These are phyloP conservation scores for Nasonia longicornis DNA, from an alignment of 1,140 invertebrate genomes.

Conservation along the genomic window DNA sequence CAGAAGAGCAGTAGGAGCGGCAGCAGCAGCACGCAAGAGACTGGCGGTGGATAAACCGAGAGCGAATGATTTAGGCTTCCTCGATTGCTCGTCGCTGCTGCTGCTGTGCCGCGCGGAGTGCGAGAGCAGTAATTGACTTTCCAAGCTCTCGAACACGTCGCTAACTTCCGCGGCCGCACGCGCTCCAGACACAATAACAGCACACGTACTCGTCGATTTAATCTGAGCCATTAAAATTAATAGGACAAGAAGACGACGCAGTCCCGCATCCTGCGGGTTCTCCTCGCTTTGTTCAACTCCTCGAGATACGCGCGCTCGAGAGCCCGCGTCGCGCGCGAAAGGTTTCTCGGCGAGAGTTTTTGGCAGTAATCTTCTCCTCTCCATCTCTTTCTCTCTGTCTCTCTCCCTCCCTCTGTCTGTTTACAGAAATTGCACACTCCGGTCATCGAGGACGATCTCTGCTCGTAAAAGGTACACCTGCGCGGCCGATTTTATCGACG, in stretches of 20 bases:
- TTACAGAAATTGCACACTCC: neutral
- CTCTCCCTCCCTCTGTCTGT: too few relatives aligned
- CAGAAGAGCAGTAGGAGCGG: neutral
- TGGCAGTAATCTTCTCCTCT: too few relatives aligned
- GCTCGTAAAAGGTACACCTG: constrained; percentile 30
- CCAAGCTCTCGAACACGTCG: constrained; percentile 16
- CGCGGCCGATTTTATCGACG: too few relatives aligned
- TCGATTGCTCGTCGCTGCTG: neutral
- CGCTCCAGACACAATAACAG: neutral
- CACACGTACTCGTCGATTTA: constrained; percentile 11
- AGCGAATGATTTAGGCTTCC: neutral
- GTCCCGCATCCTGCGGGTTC: neutral
- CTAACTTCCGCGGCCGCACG: neutral
- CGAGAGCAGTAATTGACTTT: constrained; percentile 14
- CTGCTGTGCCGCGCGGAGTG: neutral
- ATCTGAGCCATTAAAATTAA: constrained; percentile 29
- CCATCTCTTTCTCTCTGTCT: too few relatives aligned
- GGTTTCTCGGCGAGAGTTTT: too few relatives aligned
- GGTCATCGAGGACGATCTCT: neutral
- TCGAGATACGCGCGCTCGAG: too few relatives aligned
- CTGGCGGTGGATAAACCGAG: too few relatives aligned
- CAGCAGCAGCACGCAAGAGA: too few relatives aligned
- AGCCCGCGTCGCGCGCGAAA: too few relatives aligned
- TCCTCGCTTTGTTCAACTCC: neutral
- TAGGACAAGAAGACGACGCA: neutral